phyloP scores from a whole-genome alignment of 2,797 vertebrate species.

The Dipus sagitta region DNA sequence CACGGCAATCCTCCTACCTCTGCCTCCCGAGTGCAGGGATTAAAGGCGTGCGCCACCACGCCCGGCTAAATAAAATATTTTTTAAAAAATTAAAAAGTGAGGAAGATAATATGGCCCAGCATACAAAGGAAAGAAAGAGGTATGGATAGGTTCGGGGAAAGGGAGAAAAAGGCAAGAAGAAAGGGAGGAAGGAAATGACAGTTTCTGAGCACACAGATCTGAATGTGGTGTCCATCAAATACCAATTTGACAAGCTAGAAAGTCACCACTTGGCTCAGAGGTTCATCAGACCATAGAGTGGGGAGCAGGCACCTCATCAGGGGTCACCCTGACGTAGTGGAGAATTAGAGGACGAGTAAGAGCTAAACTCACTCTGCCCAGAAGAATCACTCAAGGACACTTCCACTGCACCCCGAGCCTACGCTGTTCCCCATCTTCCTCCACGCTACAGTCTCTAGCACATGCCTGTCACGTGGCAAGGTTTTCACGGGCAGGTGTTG shows the following conservation, averaged over 20 bases:
- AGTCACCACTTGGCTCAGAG: conserved; percentile 14
- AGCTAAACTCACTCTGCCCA: neutral
- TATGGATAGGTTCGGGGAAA: too few species aligned
- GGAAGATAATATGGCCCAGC: neutral
- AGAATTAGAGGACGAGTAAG: neutral
- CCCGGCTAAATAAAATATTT: too few species aligned
- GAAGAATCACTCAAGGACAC: neutral
- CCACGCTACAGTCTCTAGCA: too few species aligned
- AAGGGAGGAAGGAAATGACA: rapidly evolving
- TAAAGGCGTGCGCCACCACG: too few species aligned
- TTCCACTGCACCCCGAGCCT: neutral
- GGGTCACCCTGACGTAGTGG: neutral
- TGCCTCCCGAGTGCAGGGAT: too few species aligned
- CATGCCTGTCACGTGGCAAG: neutral
- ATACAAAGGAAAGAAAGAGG: neutral
- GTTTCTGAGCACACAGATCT: neutral
- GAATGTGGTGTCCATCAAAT: neutral
- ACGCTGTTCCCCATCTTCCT: neutral
- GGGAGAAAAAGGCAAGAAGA: too few species aligned
- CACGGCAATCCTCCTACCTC: too few species aligned
- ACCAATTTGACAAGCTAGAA: neutral
- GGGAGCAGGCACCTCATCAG: neutral
- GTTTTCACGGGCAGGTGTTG: neutral
- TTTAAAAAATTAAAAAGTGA: neutral
- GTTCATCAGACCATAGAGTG: neutral